Conservation (phyloP, 2,113 vertebrate species). For the Psophia crepitans region DNA sequence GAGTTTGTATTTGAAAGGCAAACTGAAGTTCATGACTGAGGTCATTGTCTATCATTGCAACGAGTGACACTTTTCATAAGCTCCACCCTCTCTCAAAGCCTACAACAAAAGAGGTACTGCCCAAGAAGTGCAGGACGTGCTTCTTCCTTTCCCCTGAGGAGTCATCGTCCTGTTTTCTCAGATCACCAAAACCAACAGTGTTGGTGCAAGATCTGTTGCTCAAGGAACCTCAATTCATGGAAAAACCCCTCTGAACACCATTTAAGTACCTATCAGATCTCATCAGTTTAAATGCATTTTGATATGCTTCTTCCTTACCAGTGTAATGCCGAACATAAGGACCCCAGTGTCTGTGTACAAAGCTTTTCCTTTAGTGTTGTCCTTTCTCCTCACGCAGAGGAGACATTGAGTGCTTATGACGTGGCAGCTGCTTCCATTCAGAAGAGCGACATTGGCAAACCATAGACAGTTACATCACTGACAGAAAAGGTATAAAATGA, state of each 20-base stretch:
- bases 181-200: not conserved
- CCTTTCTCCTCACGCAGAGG: not conserved
- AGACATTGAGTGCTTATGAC: not conserved
- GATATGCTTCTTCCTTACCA: not conserved
- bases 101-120: not conserved
- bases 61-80: not conserved
- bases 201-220: not conserved
- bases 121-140: not conserved
- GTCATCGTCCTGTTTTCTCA: not conserved
- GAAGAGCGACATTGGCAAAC: not conserved
- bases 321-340: constrained; percentile 28
- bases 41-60: not conserved
- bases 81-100: not conserved
- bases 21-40: not conserved
- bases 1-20: not conserved
- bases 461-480: not conserved
- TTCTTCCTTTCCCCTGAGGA: not conserved
- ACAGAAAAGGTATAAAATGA: not conserved
- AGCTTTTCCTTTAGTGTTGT: not conserved
- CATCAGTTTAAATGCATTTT: constrained; percentile 19
- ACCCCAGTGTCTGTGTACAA: not conserved
- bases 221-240: not conserved
- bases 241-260: not conserved
- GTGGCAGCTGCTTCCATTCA: constrained; percentile 54
- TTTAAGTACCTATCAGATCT: not conserved